Percentiles rank a stretch among this genome's conserved stretches.
Conservation (phyloP, 2,888 invertebrate genomes). For the Amphiduros pacificus region DNA sequence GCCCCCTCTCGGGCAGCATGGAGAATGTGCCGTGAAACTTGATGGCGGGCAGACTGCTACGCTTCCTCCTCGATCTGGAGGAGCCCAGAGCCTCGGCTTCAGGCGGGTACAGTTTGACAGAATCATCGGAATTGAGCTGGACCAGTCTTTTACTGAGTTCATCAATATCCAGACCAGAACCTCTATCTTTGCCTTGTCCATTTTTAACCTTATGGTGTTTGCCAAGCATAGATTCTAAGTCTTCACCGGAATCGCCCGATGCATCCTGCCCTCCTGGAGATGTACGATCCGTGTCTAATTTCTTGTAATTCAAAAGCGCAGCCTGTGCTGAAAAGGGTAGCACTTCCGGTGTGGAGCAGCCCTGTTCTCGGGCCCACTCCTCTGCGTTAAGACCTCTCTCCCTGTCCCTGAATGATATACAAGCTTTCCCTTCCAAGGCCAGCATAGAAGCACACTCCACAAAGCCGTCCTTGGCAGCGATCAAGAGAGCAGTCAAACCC, state of each 20-base stretch:
- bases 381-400: slow-evolving; percentile 42
- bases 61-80: slow-evolving; percentile 6
- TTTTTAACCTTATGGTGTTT: not conserved
- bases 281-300: not conserved
- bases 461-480: slow-evolving; percentile 49
- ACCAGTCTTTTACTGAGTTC: slow-evolving; percentile 6
- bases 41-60: slow-evolving; percentile 13
- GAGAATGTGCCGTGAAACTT: slow-evolving; percentile 10
- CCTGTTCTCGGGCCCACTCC: slow-evolving; percentile 48
- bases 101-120: not conserved
- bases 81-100: not conserved
- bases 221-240: not conserved
- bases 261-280: not conserved
- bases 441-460: slow-evolving; percentile 51
- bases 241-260: not conserved
- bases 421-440: slow-evolving; percentile 50
- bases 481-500: slow-evolving; percentile 51
- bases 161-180: slow-evolving; percentile 3
- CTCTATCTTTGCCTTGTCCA: not conserved
- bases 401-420: slow-evolving; percentile 41
- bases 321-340: slow-evolving; percentile 27
- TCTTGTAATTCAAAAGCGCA: not conserved
- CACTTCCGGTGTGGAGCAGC: slow-evolving; percentile 46
- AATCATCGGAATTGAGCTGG: slow-evolving; percentile 3
- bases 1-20: too few species aligned